These are phyloP conservation scores for Gryllus longicercus DNA, from an alignment of 2,888 invertebrate species.

Conservation along the genomic window DNA sequence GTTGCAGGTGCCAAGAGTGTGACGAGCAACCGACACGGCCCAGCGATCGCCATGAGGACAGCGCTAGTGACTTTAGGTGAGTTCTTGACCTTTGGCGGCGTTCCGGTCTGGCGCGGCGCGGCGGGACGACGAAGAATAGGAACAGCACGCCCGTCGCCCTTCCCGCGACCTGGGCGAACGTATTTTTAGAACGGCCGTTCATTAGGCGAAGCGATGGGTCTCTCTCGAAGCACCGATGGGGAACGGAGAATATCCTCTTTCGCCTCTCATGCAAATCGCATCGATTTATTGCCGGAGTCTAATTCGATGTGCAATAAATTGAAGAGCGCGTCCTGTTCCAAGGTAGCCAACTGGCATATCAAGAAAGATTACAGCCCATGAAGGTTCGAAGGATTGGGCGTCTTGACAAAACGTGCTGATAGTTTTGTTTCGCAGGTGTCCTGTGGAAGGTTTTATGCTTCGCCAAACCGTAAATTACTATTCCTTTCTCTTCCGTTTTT, in stretches of 20 bases:
- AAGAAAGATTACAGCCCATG: too few relatives aligned
- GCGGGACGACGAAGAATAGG: neutral
- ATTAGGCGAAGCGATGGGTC: too few relatives aligned
- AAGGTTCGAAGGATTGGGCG: too few relatives aligned
- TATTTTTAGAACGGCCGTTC: too few relatives aligned
- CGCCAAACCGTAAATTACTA: too few relatives aligned
- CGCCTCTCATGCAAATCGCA: neutral
- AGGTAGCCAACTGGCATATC: neutral
- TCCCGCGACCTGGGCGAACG: neutral
- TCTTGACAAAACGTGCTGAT: too few relatives aligned
- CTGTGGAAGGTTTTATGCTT: too few relatives aligned
- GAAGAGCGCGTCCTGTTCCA: neutral
- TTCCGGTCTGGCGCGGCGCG: neutral
- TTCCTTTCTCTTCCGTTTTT: too few relatives aligned
- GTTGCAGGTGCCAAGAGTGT: neutral
- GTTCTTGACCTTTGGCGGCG: slow-evolving; percentile 2
- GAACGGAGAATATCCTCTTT: too few relatives aligned
- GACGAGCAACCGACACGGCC: neutral
- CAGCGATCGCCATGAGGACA: slow-evolving; percentile 6
- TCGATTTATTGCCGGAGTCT: neutral
- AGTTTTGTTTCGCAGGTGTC: too few relatives aligned
- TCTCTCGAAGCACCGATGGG: too few relatives aligned
- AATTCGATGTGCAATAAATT: neutral
- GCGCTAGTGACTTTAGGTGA: neutral
- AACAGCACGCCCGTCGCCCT: neutral